These are phyloP conservation scores for Odontomyia ornata DNA, from an alignment of 2,888 invertebrate genomes.

Conservation along the genomic window DNA sequence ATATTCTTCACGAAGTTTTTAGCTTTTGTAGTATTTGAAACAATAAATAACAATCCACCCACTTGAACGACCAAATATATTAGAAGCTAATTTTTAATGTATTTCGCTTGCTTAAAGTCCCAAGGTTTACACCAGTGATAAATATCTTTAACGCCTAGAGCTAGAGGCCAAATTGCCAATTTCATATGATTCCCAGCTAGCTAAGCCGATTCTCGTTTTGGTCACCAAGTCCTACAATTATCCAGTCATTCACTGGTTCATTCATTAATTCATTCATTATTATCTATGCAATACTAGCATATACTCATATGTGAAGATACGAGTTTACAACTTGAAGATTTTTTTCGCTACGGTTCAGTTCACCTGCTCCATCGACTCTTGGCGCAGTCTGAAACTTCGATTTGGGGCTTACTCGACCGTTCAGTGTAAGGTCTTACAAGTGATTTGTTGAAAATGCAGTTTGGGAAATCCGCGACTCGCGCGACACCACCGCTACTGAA, in stretches of 20 bases:
- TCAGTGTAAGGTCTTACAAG: neutral
- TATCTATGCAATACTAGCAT: conserved; percentile 1
- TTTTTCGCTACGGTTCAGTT: conserved; percentile 16
- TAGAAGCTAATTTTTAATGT: neutral
- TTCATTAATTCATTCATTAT: conserved; percentile 20
- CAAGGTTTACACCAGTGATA: conserved; percentile 34
- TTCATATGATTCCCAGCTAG: neutral
- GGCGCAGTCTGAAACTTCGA: neutral
- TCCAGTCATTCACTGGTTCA: conserved; percentile 8
- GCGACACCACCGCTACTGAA: neutral
- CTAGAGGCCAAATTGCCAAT: conserved; percentile 32
- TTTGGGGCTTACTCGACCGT: neutral
- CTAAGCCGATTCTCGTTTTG: neutral
- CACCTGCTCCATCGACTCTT: conserved; percentile 1
- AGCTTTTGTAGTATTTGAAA: no score
- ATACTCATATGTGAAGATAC: neutral
- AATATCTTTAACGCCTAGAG: conserved; percentile 4
- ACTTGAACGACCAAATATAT: neutral
- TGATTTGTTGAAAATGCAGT: neutral
- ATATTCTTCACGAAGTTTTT: no score
- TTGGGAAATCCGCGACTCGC: neutral
- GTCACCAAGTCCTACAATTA: conserved; percentile 18
- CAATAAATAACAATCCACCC: neutral
- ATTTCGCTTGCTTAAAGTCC: neutral
- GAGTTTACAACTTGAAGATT: neutral